Conservation (phyloP, 2,113 vertebrate genomes). For the Colaptes auratus region DNA sequence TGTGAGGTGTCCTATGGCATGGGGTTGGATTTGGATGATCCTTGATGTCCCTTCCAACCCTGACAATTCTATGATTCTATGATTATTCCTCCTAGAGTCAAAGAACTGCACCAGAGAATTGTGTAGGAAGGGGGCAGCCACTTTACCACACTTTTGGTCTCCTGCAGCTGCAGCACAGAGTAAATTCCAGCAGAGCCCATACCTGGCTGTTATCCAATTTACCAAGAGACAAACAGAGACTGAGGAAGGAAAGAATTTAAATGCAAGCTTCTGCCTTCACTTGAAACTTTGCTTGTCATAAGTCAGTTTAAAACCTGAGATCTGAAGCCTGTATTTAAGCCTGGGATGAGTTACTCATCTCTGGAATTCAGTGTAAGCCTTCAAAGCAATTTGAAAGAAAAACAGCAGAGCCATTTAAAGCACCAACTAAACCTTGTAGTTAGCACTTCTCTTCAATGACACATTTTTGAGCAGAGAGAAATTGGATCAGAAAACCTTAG, state of each 20-base stretch:
- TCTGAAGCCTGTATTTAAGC: background rate
- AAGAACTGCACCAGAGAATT: background rate
- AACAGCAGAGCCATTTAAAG: background rate
- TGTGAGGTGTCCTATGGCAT: too few species aligned
- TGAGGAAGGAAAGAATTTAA: background rate
- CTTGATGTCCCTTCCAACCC: too few species aligned
- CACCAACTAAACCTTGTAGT: background rate
- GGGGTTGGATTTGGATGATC: too few species aligned
- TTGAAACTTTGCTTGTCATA: background rate
- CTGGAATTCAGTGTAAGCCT: background rate
- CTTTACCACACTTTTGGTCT: background rate
- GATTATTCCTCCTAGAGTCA: background rate
- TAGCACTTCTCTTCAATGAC: background rate
- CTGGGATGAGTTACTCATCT: background rate
- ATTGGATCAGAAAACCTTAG: fast-evolving
- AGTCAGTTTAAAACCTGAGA: background rate
- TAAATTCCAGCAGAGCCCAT: background rate
- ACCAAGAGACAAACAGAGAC: background rate
- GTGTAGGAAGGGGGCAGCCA: background rate
- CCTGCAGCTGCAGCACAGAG: background rate
- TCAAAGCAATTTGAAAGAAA: background rate
- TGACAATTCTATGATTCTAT: too few species aligned
- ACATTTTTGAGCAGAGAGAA: background rate
- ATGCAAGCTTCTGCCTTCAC: background rate
- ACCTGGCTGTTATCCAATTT: background rate